phyloP scores from a whole-genome alignment of 2,888 invertebrate species.

The Thelaira solivaga region DNA sequence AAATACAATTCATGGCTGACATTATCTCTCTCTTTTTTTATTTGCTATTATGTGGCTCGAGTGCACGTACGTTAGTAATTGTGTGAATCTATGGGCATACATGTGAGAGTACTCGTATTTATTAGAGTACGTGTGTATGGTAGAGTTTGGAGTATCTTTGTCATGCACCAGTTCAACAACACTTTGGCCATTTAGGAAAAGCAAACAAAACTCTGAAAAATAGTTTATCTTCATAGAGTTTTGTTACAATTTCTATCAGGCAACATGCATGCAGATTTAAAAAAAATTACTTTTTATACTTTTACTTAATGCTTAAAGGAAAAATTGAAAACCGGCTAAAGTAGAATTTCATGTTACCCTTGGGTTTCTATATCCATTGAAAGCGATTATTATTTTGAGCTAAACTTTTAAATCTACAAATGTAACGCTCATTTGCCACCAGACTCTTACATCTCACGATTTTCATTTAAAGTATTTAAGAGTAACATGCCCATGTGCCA shows the following conservation, averaged over 20 bases:
- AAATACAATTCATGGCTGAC: constrained; percentile 34
- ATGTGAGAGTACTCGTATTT: too few species aligned
- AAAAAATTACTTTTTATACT: neutral
- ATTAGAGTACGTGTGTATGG: neutral
- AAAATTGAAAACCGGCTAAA: too few species aligned
- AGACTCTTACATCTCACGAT: too few species aligned
- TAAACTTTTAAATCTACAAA: too few species aligned
- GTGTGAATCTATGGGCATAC: neutral
- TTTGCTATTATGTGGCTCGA: neutral
- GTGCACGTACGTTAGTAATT: neutral
- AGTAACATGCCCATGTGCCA: too few species aligned
- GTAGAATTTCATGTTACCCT: too few species aligned
- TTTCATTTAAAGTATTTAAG: too few species aligned
- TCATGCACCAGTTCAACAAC: constrained; percentile 58
- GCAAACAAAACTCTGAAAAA: constrained; percentile 47
- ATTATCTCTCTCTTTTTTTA: constrained; percentile 6
- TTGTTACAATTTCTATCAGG: constrained; percentile 15
- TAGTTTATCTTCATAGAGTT: constrained; percentile 24
- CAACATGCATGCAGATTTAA: constrained; percentile 39
- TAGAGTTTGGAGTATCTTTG: neutral
- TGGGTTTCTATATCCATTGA: too few species aligned
- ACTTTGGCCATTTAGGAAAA: constrained; percentile 54
- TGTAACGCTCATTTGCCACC: too few species aligned
- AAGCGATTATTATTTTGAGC: too few species aligned
- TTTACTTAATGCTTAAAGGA: neutral